A percentile compares a stretch with the other conserved stretches of the same genome.
These are phyloP conservation scores for Halesus radiatus DNA, from an alignment of 1,140 invertebrate genomes.

Conservation along the genomic window DNA sequence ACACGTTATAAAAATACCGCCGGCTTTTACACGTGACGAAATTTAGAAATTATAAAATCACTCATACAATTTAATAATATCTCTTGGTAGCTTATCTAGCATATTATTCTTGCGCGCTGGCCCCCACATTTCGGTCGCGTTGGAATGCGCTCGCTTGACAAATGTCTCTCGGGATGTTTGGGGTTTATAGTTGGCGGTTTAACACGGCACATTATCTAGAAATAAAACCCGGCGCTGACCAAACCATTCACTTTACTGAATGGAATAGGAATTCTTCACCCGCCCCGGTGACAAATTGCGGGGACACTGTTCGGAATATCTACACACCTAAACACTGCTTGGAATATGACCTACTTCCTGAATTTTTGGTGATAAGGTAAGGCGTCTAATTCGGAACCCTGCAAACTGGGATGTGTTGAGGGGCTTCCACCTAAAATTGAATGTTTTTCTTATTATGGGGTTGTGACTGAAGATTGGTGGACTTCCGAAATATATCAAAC, in stretches of 20 bases:
- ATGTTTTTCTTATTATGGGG: no score
- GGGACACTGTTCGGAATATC: no score
- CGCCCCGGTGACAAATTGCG: conserved; percentile 5
- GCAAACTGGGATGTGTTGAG: no score
- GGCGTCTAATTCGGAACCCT: no score
- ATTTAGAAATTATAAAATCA: not conserved
- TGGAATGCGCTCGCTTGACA: conserved; percentile 47
- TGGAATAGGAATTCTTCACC: not conserved
- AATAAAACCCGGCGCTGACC: conserved; percentile 13
- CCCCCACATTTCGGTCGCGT: not conserved
- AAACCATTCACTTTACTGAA: not conserved
- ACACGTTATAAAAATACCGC: no score
- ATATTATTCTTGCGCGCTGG: not conserved
- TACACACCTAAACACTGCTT: no score
- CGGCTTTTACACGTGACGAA: not conserved
- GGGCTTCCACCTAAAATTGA: no score
- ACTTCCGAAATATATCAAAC: no score
- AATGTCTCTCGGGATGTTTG: conserved; percentile 37
- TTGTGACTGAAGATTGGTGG: no score
- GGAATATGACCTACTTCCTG: no score
- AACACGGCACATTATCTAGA: conserved; percentile 19
- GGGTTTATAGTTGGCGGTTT: conserved; percentile 26
- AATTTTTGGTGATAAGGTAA: no score
- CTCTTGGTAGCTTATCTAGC: not conserved
- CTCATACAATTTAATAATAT: not conserved